These are phyloP conservation scores for Sminthurides aquaticus DNA, from an alignment of 2,888 invertebrate genomes.

Conservation along the genomic window DNA sequence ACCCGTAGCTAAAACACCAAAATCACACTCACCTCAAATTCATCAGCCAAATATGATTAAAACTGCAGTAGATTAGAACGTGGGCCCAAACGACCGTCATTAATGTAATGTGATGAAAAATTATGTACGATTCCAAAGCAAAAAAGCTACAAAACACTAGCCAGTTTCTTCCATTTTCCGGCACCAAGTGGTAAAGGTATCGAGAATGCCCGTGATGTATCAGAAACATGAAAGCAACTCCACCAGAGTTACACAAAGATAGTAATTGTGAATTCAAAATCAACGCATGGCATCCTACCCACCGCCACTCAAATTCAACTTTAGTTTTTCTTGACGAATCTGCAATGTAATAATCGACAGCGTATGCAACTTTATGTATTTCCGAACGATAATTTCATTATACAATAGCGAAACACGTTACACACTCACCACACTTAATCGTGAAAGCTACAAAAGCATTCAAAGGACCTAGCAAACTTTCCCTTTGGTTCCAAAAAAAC, in stretches of 20 bases:
- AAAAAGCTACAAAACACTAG: not conserved
- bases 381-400: no score
- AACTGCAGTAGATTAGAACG: not conserved
- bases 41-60: not conserved
- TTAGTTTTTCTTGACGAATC: not conserved
- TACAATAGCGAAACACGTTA: no score
- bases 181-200: not conserved
- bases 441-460: not conserved
- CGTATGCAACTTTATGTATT: no score
- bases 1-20: no score
- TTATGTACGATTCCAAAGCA: not conserved
- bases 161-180: not conserved
- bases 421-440: no score
- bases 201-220: not conserved
- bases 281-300: not conserved
- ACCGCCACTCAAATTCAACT: not conserved
- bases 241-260: not conserved
- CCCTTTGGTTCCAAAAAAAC: not conserved
- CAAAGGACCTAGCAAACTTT: not conserved
- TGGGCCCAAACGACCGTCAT: not conserved
- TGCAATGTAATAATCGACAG: no score
- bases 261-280: not conserved
- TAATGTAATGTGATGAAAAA: not conserved
- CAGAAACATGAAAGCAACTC: not conserved
- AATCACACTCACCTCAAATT: not conserved